Base-by-base conservation (phyloP, 2,797 vertebrate species). In the Liasis olivaceus region DNA sequence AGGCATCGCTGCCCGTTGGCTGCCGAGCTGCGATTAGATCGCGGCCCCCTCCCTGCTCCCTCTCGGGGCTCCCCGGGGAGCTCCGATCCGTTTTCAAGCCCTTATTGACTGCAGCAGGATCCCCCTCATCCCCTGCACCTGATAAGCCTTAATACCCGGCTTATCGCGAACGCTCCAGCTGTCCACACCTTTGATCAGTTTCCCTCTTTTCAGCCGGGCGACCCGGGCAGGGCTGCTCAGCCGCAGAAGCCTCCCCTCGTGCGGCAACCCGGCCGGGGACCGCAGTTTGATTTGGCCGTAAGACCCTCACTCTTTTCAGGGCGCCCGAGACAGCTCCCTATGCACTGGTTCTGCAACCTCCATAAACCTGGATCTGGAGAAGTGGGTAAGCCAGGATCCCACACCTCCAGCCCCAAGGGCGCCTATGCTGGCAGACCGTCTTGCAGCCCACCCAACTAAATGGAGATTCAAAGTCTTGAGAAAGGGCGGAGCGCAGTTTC, bases 121-220 rank as follows among this genome's bases (percentile, higher is more conserved):
- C 91, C 87, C 85, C 88, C 93, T 95, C 95, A 66, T 92, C 93
- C 94, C 93, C 94, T 26, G 24, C 26, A 28, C 93, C 56, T 81
- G 87, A 87, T n/a, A 93, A 95, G 94, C 91, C 95, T 69, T 64
- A 91, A 93, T 90, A 77, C 93, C 56, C 59, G 26, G 95, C 96
- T 94, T 96, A 93, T 90, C 2, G 91, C 0, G 0, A 89, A 0
- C 94, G 95, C 92, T 91, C 91, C 92, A 93, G 93, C 94, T 94
- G 89, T 93, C 87, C 0, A 24, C 93, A 94, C 93, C 96, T 96
- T 96, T 96, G 95, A 96, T 97, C 94, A 88, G 0, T 54, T 94
- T 92, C 20, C 94, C 14, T 72, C 1, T 92, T 95, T 66, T 2
- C 94, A 3, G 92, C 22, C 91, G 84, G 87, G 60, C 13, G 94